Conservation (phyloP, 2,888 invertebrate species). For the Chloroclysta siterata region DNA sequence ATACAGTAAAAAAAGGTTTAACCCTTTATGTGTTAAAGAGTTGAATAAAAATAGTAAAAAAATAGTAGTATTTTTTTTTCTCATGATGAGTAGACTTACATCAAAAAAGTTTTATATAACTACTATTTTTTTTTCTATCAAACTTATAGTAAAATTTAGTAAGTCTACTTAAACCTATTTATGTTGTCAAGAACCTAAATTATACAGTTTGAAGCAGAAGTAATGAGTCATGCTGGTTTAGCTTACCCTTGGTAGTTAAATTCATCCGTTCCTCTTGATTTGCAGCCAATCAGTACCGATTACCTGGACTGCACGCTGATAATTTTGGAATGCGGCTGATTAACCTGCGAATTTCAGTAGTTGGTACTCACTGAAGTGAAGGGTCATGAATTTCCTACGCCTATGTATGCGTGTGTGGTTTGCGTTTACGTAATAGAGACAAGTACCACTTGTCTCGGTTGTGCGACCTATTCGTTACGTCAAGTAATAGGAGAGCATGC, state of each 20-base stretch:
- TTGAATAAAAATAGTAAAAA: too few relatives aligned
- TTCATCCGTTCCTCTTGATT: conserved; percentile 81
- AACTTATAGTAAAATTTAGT: too few relatives aligned
- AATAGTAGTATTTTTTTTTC: too few relatives aligned
- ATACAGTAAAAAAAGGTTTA: too few relatives aligned
- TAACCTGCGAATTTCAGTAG: conserved; percentile 80
- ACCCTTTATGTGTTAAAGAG: too few relatives aligned
- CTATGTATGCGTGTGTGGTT: conserved; percentile 56
- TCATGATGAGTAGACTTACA: too few relatives aligned
- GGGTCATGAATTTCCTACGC: conserved; percentile 63
- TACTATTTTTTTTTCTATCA: too few relatives aligned
- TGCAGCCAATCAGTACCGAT: conserved; percentile 75
- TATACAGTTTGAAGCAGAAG: not conserved
- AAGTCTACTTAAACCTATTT: too few relatives aligned
- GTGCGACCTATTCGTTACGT: conserved; percentile 75
- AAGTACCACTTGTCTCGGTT: conserved; percentile 63
- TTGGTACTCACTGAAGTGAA: conserved; percentile 77
- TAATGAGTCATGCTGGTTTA: not conserved
- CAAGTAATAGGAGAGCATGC: conserved; percentile 68
- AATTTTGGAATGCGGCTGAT: conserved; percentile 80
- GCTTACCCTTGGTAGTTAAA: conserved; percentile 82
- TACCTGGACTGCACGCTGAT: conserved; percentile 73
- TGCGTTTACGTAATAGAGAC: conserved; percentile 64
- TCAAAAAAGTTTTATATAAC: too few relatives aligned
- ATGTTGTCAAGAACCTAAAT: not conserved